phyloP scores from a whole-genome alignment of 2,113 vertebrate species.

The Serilophus lunatus region DNA sequence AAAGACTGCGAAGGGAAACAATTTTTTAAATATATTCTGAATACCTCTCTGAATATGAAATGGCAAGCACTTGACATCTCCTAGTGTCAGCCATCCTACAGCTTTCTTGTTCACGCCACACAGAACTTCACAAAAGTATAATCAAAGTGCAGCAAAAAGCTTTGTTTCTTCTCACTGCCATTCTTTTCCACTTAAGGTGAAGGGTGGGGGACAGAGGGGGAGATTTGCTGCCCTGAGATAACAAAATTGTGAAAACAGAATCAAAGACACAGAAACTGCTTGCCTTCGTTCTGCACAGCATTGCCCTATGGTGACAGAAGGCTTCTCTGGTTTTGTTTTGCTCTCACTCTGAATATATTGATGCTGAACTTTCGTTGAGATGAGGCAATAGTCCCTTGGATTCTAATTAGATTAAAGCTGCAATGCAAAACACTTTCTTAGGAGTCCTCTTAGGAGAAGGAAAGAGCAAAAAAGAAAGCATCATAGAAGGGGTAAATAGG shows the following conservation, averaged over 20 bases:
- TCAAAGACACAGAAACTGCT: neutral
- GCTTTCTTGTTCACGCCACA: neutral
- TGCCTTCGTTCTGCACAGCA: neutral
- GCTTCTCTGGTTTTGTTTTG: neutral
- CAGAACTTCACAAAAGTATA: neutral
- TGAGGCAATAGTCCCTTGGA: neutral
- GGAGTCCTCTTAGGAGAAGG: neutral
- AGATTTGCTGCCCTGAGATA: neutral
- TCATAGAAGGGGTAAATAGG: neutral
- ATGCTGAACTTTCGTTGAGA: neutral
- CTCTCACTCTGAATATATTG: neutral
- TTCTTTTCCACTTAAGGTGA: neutral
- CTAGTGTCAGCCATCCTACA: neutral
- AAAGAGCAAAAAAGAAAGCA: neutral
- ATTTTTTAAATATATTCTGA: neutral
- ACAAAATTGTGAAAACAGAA: neutral
- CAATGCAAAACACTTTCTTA: neutral
- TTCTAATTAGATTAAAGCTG: neutral
- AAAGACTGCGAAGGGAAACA: neutral
- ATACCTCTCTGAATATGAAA: neutral
- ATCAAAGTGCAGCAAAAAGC: neutral
- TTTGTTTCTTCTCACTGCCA: neutral
- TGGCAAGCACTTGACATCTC: neutral
- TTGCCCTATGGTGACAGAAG: neutral
- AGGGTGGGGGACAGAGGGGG: neutral